These are phyloP conservation scores for Turnix velox DNA, from an alignment of 2,113 vertebrate species.

Conservation along the genomic window DNA sequence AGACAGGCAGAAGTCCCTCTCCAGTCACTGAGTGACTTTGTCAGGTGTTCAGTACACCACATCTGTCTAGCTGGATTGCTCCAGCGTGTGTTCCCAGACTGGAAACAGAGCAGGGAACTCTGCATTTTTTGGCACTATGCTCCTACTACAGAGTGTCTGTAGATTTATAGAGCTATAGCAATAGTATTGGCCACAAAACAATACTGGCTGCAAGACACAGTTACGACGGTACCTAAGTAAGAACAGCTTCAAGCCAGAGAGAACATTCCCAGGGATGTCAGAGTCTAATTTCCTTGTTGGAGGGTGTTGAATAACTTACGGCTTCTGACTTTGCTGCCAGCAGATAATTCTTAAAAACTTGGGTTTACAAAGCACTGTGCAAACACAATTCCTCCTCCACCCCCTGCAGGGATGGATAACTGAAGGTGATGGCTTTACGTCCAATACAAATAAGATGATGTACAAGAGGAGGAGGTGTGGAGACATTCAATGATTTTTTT, in stretches of 20 bases:
- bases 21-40: background rate
- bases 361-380: background rate
- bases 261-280: slow-evolving; percentile 8
- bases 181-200: slow-evolving; percentile 35
- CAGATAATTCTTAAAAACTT: background rate
- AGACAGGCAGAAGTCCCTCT: background rate
- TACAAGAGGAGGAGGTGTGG: background rate
- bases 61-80: background rate
- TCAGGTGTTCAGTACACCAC: background rate
- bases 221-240: background rate
- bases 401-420: background rate
- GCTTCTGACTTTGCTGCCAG: background rate
- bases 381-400: background rate
- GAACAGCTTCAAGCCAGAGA: slow-evolving; percentile 29
- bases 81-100: background rate
- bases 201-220: slow-evolving; percentile 25
- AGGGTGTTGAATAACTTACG: slow-evolving; percentile 12
- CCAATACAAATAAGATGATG: background rate
- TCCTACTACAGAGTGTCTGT: slow-evolving; percentile 3
- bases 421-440: background rate
- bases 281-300: slow-evolving; percentile 3
- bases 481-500: background rate
- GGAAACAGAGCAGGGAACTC: background rate
- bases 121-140: background rate
- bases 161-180: slow-evolving; percentile 56